Conservation (phyloP, 2,113 vertebrate genomes). For the Pyxicephalus adspersus region DNA sequence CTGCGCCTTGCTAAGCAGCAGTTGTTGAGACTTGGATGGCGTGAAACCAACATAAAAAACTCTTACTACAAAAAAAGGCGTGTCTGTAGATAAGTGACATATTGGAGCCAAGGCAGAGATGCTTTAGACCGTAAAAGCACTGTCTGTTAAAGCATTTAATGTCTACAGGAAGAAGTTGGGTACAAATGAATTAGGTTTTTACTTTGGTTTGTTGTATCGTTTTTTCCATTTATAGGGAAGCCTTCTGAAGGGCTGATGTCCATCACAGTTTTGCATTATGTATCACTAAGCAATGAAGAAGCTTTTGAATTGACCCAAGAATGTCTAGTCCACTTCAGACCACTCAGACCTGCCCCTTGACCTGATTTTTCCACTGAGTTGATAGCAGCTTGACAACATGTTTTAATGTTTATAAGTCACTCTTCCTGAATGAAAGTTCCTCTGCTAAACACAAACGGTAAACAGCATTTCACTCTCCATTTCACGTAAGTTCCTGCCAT, state of each 20-base stretch:
- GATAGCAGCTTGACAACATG: constrained; percentile 25
- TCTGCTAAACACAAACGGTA: neutral
- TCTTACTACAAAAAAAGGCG: constrained; percentile 37
- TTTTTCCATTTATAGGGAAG: constrained; percentile 54
- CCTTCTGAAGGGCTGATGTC: constrained; percentile 39
- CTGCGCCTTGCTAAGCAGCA: constrained; percentile 20
- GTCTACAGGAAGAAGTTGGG: constrained; percentile 52
- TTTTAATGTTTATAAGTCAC: constrained; percentile 3
- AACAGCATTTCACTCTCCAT: neutral
- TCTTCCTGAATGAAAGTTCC: constrained; percentile 5
- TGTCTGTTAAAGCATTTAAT: constrained; percentile 48
- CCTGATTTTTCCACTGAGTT: constrained; percentile 47
- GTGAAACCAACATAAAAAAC: constrained; percentile 28
- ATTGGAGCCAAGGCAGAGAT: constrained; percentile 35
- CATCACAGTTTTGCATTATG: constrained; percentile 55
- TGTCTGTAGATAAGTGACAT: constrained; percentile 39
- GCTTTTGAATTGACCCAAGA: constrained; percentile 53
- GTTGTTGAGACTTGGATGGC: constrained; percentile 24
- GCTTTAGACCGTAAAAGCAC: constrained; percentile 41
- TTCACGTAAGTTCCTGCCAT: constrained; percentile 2
- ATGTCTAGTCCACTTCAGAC: constrained; percentile 54
- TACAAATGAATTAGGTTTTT: constrained; percentile 44
- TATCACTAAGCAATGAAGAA: constrained; percentile 42
- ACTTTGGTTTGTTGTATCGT: constrained; percentile 44
- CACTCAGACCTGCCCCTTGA: constrained; percentile 56